Percentiles rank a stretch among this genome's conserved stretches.
Evolutionary conservation across 2,888 invertebrate genomes (phyloP).

Genomic region (Euproctis similis): DNA sequence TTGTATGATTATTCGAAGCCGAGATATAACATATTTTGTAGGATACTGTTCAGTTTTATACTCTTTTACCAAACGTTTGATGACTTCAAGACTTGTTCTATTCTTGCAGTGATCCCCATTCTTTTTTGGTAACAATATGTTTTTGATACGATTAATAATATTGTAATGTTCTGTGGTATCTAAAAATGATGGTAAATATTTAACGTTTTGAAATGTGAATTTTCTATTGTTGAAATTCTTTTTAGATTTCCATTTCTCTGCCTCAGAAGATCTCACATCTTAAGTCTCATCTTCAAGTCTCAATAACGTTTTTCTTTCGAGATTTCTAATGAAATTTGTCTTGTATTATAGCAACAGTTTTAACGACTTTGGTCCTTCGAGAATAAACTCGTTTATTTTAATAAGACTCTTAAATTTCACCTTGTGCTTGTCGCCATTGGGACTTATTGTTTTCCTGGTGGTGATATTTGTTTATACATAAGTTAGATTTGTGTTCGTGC

Average conservation of each 20-base stretch:
- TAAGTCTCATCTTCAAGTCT: too few relatives aligned
- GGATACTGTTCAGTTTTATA: slow-evolving; percentile 16
- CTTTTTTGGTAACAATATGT: slow-evolving; percentile 6
- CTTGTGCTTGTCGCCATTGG: not conserved
- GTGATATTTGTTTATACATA: slow-evolving; percentile 61
- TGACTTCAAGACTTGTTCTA: slow-evolving; percentile 46
- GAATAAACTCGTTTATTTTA: too few relatives aligned
- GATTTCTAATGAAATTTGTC: too few relatives aligned
- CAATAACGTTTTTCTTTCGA: too few relatives aligned
- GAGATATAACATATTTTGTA: slow-evolving; percentile 11
- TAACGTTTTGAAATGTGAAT: too few relatives aligned
- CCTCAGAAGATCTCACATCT: too few relatives aligned
- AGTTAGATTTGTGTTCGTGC: slow-evolving; percentile 22
- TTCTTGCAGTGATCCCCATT: slow-evolving; percentile 27
- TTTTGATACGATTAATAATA: slow-evolving; percentile 10
- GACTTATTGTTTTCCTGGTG: slow-evolving; percentile 39
- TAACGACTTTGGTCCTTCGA: too few relatives aligned
- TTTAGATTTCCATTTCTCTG: too few relatives aligned
- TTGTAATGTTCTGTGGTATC: slow-evolving; percentile 6
- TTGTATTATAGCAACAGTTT: too few relatives aligned
- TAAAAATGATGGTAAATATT: not conserved
- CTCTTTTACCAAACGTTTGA: slow-evolving; percentile 28
- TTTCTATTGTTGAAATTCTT: too few relatives aligned
- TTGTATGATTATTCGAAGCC: slow-evolving; percentile 33
- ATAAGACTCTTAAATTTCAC: too few relatives aligned